Evolutionary conservation across 2,797 vertebrate species (phyloP).

Genomic region (Falco peregrinus): DNA sequence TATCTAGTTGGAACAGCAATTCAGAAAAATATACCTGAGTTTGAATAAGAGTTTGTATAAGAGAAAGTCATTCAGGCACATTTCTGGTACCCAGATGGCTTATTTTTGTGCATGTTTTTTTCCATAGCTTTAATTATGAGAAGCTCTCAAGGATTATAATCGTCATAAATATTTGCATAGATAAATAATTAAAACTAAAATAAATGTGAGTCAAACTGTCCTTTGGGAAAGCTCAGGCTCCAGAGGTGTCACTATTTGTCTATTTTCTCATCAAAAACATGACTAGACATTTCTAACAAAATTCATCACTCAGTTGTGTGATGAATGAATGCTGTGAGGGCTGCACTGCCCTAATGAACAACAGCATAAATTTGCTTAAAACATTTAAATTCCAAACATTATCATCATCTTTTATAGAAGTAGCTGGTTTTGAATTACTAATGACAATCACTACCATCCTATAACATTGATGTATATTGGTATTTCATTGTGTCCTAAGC

Average conservation of each 20-base stretch:
- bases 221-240: conserved; percentile 22
- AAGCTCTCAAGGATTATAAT: neutral
- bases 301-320: neutral
- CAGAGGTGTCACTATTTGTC: neutral
- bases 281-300: conserved; percentile 11
- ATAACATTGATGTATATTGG: neutral
- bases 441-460: neutral
- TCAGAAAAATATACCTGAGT: neutral
- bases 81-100: neutral
- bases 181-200: conserved; percentile 50
- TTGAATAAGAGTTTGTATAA: neutral
- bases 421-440: neutral
- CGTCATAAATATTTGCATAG: conserved; percentile 37
- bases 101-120: neutral
- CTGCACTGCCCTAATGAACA: neutral
- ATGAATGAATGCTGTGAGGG: neutral
- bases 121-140: neutral
- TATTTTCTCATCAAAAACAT: conserved; percentile 14
- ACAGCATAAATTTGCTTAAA: neutral
- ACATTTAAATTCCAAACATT: conserved; percentile 32
- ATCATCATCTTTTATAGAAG: neutral
- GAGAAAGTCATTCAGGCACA: neutral
- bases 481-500: neutral
- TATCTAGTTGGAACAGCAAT: neutral
- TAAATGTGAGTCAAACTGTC: conserved; percentile 20